A percentile compares a stretch with the other conserved stretches of the same genome.
These are phyloP conservation scores for Staurois parvus DNA, from an alignment of 2,797 vertebrate genomes.

Conservation along the genomic window DNA sequence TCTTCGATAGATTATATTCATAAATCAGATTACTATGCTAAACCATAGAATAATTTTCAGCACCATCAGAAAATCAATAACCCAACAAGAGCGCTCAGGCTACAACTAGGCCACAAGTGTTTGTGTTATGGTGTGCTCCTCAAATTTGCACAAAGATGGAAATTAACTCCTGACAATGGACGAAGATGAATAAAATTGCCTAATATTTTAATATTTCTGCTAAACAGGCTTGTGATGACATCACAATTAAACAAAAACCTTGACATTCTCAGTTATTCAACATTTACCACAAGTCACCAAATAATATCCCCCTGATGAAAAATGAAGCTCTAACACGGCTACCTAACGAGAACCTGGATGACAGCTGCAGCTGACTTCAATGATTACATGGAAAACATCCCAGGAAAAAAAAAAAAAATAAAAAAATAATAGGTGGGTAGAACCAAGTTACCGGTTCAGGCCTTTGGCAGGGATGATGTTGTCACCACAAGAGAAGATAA, in stretches of 20 bases:
- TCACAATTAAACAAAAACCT: no score
- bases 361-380: neutral
- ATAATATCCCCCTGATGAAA: no score
- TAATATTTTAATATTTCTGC: neutral
- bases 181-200: conserved; percentile 53
- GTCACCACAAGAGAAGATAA: neutral
- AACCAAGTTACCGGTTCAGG: neutral
- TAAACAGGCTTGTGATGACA: neutral
- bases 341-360: neutral
- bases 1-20: neutral
- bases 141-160: conserved; percentile 56
- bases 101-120: conserved; percentile 60
- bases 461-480: neutral
- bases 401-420: neutral
- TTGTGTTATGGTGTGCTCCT: conserved; percentile 12
- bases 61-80: neutral
- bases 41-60: neutral
- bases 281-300: no score
- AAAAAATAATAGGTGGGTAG: neutral
- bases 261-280: no score
- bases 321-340: neutral
- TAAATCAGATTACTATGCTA: neutral
- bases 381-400: neutral
- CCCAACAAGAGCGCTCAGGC: neutral
- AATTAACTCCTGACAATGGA: conserved; percentile 2